Conservation (phyloP, 53 echinoderm and acorn worm species). For the Mesocentrotus franciscanus region DNA sequence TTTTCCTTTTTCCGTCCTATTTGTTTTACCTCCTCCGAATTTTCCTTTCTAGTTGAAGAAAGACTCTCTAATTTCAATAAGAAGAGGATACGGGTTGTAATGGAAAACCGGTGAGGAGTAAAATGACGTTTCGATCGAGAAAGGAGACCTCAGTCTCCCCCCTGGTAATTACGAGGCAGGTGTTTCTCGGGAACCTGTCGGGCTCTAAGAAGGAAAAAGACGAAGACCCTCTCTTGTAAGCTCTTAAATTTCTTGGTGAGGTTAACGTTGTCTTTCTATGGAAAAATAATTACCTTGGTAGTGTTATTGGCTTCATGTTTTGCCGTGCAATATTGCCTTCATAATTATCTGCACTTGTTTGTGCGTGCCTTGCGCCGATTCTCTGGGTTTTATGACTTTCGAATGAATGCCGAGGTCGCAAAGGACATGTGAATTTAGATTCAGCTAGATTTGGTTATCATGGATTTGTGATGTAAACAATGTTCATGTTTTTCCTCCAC, state of each 20-base stretch:
- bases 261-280: constrained; percentile 22
- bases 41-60: not conserved
- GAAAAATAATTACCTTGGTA: constrained; percentile 42
- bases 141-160: not conserved
- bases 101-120: constrained; percentile 48
- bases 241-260: constrained; percentile 38
- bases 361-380: not conserved
- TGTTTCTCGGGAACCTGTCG: not conserved
- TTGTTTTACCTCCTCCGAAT: not conserved
- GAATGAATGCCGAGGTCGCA: not conserved
- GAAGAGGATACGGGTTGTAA: constrained; percentile 41
- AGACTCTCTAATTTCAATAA: constrained; percentile 51
- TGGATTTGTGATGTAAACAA: not conserved
- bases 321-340: not conserved
- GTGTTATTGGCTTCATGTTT: constrained; percentile 1
- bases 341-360: not conserved
- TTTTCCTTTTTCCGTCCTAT: not conserved
- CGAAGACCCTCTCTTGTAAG: constrained; percentile 37
- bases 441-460: too few species aligned
- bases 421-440: not conserved
- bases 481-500: not conserved
- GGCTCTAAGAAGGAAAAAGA: not conserved
- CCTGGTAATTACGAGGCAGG: constrained; percentile 56
- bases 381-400: not conserved
- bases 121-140: constrained; percentile 60